Evolutionary conservation across 2,888 invertebrate genomes (phyloP).

Genomic region (Euzetes globulus): DNA sequence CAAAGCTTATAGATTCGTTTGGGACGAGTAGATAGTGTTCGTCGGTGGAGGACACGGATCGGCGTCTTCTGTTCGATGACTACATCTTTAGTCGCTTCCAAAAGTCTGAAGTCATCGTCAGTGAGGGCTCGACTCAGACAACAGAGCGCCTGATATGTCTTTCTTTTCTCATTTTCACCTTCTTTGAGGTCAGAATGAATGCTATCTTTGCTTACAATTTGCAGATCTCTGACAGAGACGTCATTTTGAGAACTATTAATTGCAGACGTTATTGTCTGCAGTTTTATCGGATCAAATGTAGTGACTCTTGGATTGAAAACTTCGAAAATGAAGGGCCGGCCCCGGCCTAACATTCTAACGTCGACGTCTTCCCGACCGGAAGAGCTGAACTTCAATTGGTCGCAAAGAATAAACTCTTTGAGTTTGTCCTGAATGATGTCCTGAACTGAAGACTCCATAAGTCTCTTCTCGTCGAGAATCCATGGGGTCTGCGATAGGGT

Average conservation of each 20-base stretch:
- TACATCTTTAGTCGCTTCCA: slow-evolving; percentile 55
- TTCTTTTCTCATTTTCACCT: slow-evolving; percentile 80
- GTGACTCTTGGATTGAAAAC: slow-evolving; percentile 60
- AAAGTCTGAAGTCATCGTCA: slow-evolving; percentile 49
- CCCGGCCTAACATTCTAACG: slow-evolving; percentile 69
- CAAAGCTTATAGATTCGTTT: slow-evolving; percentile 32
- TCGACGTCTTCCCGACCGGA: slow-evolving; percentile 97
- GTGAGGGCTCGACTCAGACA: slow-evolving; percentile 51
- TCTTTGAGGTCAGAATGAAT: slow-evolving; percentile 56
- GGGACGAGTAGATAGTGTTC: slow-evolving; percentile 34
- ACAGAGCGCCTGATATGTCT: slow-evolving; percentile 75
- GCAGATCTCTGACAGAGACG: slow-evolving; percentile 55
- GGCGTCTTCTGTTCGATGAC: slow-evolving; percentile 75
- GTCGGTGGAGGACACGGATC: slow-evolving; percentile 71
- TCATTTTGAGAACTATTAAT: slow-evolving; percentile 25
- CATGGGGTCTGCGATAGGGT: slow-evolving; percentile 88
- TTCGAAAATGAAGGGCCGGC: slow-evolving; percentile 62
- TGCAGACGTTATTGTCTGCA: slow-evolving; percentile 47
- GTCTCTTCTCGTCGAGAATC: slow-evolving; percentile 69
- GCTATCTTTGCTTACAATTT: slow-evolving; percentile 57
- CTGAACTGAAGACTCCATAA: slow-evolving; percentile 79
- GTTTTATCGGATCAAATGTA: slow-evolving; percentile 51
- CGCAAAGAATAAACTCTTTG: slow-evolving; percentile 55
- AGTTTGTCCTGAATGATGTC: slow-evolving; percentile 71
- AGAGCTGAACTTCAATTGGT: slow-evolving; percentile 68